Evolutionary conservation across 2,113 vertebrate species (phyloP).

Genomic region (Lycaon pictus): DNA sequence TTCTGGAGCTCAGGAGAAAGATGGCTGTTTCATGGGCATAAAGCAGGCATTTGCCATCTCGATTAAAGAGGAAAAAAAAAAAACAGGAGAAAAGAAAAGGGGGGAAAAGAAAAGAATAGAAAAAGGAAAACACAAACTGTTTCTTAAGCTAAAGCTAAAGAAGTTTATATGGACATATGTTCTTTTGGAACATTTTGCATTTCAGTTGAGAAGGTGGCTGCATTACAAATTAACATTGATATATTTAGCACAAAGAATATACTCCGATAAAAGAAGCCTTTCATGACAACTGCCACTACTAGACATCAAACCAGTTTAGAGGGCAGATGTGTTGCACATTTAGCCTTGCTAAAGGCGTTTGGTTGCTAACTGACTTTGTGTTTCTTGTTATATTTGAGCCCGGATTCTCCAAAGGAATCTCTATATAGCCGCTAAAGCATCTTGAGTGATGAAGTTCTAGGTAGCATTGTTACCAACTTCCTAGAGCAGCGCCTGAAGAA

Average conservation of each 20-base stretch:
- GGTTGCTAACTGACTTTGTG: background rate
- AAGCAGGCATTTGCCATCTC: background rate
- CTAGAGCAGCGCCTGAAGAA: background rate
- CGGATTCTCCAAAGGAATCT: background rate
- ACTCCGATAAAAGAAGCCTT: background rate
- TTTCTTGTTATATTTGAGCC: background rate
- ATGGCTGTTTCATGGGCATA: background rate
- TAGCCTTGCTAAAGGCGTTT: background rate
- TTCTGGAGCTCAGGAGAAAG: background rate
- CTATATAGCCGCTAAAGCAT: background rate
- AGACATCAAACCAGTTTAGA: background rate
- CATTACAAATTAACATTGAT: constrained; percentile 2
- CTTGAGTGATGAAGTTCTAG: background rate
- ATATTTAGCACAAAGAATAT: constrained; percentile 57
- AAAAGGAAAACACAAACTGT: constrained; percentile 41
- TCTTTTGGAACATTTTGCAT: constrained; percentile 57
- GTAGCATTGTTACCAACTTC: background rate
- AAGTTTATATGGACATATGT: constrained; percentile 68
- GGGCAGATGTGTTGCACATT: background rate
- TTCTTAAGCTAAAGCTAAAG: constrained; percentile 53
- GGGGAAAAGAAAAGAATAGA: background rate
- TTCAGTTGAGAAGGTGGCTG: constrained; percentile 65
- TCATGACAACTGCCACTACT: background rate
- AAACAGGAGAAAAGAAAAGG: background rate
- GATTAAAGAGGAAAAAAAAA: background rate